Percentiles rank a stretch among this genome's conserved stretches.
Conservation (phyloP, 2,113 vertebrate species). For the Tonatia bakeri region DNA sequence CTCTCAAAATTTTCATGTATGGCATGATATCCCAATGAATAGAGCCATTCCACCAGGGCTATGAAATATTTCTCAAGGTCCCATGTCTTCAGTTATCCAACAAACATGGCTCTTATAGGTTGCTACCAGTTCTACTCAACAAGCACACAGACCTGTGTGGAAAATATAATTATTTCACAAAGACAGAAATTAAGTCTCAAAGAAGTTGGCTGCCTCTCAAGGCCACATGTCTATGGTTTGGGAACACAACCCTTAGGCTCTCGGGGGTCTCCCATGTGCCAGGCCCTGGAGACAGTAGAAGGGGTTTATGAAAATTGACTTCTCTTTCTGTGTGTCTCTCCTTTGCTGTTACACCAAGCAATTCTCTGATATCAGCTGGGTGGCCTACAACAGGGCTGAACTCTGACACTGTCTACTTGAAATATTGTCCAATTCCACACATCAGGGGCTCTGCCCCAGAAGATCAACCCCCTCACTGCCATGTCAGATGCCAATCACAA, state of each 20-base stretch:
- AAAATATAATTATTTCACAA: background rate
- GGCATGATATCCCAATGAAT: too few species aligned
- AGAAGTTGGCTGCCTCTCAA: too few species aligned
- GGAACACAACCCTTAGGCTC: too few species aligned
- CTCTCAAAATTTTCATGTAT: too few species aligned
- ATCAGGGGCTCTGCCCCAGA: background rate
- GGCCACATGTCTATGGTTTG: too few species aligned
- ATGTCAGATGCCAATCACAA: background rate
- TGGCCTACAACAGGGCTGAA: too few species aligned
- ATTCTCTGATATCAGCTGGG: background rate
- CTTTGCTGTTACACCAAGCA: background rate
- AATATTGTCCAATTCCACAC: background rate
- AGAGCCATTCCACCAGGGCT: too few species aligned
- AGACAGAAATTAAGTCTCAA: background rate
- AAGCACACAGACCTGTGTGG: background rate
- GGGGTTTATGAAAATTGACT: background rate
- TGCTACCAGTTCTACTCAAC: background rate
- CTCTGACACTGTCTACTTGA: background rate
- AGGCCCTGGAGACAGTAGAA: fast-evolving
- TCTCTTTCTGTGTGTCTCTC: background rate
- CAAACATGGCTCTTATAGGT: background rate
- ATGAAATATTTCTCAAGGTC: background rate
- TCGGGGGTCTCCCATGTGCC: background rate
- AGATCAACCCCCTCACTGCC: background rate
- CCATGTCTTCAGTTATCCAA: background rate